Base-by-base conservation (phyloP, 2,113 vertebrate species). In the Mus spicilegus region DNA sequence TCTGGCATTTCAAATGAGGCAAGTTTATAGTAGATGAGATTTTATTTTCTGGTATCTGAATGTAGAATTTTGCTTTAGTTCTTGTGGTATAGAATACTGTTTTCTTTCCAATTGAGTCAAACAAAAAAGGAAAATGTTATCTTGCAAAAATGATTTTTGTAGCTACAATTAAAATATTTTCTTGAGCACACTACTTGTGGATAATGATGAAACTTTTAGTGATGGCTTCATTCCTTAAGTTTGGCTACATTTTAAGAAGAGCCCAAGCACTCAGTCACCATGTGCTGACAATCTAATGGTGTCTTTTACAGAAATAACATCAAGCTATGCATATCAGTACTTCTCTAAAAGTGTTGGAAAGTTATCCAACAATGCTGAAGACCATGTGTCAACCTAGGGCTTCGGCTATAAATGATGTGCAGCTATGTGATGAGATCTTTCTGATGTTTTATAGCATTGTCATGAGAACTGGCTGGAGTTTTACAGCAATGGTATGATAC, bases 11-110 rank as follows among this genome's bases (percentile, higher is more conserved):
- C 22, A 72, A 84, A 94, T 87, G 70, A 2, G 4, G 28, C 16
- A 90, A 56, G 8, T 80, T 81, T 75, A 56, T 24, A 49, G n/a
- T n/a, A 22, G 93, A n/a, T 65, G n/a, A 51, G 73, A 81, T 20
- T 92, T 90, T 85, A 92, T 85, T 92, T 39, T 67, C 33, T 94
- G 28, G 12, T 90, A 93, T 87, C 93, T 76, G 42, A 94, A 96
- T 63, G 14, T 87, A 54, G n/a, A 16, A 26, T 94, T 72, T 30
- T 86, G 49, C 28, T 80, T 94, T 69, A 67, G 17, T 89, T 81
- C 14, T 85, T 51, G 3, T 80, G 30, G 30, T 20, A 93, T 87
- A 42, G 30, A 93, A 95, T 87, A 69, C 67, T 69, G 5, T 28
- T 65, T 16, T 86, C 19, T 94, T 89, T 22, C 78, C 65, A 9